Percentiles rank a stretch among this genome's conserved stretches.
Evolutionary conservation across 2,113 vertebrate species (phyloP).

Genomic region (Sisor rabdophorus): DNA sequence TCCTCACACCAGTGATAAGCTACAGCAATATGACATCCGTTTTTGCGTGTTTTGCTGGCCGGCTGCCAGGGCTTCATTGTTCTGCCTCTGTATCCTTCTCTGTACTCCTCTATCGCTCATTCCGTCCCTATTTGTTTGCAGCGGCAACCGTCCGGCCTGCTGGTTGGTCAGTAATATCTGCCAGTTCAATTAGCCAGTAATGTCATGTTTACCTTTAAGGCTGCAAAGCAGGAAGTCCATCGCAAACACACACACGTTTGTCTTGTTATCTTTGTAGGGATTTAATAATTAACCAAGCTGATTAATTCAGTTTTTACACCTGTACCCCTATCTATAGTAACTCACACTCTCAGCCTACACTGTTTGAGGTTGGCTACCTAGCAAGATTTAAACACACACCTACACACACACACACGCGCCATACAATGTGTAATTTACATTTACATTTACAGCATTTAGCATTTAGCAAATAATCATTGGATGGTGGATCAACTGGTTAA

Average conservation of each 20-base stretch:
- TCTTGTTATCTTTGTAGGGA: neutral
- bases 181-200: conserved; percentile 52
- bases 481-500: no score
- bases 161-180: conserved; percentile 46
- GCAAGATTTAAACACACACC: neutral
- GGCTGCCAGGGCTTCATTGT: conserved; percentile 41
- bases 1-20: conserved; percentile 43
- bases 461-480: conserved; percentile 9
- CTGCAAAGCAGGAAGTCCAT: conserved; percentile 49
- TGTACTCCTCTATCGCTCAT: conserved; percentile 44
- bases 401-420: neutral
- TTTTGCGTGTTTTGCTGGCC: conserved; percentile 47
- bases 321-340: neutral
- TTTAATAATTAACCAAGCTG: neutral
- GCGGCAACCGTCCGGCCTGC: conserved; percentile 31
- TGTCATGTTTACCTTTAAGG: conserved; percentile 54
- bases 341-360: neutral
- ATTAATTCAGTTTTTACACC: neutral
- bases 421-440: no score
- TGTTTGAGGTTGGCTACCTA: neutral
- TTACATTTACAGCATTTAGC: no score
- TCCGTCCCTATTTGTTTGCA: conserved; percentile 49
- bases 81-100: conserved; percentile 42
- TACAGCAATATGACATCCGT: conserved; percentile 44
- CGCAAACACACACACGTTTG: conserved; percentile 15